Base-by-base conservation (phyloP, 2,113 vertebrate genomes). In the Oreocharis arfaki region DNA sequence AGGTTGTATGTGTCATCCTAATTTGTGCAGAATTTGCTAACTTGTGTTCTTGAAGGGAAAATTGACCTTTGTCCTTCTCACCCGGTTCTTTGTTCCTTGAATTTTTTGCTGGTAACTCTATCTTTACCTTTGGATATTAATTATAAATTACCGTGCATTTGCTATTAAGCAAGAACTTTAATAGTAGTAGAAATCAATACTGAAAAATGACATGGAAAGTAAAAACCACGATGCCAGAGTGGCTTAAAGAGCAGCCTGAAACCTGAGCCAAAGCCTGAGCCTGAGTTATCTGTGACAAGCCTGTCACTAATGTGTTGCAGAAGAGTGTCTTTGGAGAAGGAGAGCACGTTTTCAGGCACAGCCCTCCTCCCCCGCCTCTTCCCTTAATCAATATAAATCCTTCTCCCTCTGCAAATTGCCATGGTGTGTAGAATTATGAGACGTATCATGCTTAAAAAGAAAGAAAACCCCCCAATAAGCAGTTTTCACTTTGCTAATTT, bases 401-500 rank as follows among this genome's bases (percentile, higher is more conserved):
- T 95, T 97, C 97, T 97, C 55, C 61, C 71, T 90, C 84, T 93
- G 93, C 78, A 96, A 97, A 95, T 57, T 96, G 89, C 96, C 79
- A 46, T 96, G 96, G 91, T 96, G 81, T 97, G 84, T 96, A 95
- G 97, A 98, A 97, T 98, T 96, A 97, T 85, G 93, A 95, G 96
- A 90, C 7, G 3, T 96, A 96, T 95, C 92, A 47, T 95, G 96
- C 91, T 96, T 98, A 87, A 90, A 97, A 97, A 84, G 89, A 94
- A 93, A 60, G 81, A 98, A 98, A 97, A 97, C 44, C 79, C 95
- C 96, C 94, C 64, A 76, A 97, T 97, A 98, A 98, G 97, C 97
- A 97, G 89, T 98, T 98, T 98, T 98, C 89, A 57, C 96, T 96
- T 96, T 37, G 90, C 96, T 98, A 97, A 94, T 98, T 98, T 98